Base-by-base conservation (phyloP, 2,113 vertebrate genomes). In the Mirounga angustirostris region DNA sequence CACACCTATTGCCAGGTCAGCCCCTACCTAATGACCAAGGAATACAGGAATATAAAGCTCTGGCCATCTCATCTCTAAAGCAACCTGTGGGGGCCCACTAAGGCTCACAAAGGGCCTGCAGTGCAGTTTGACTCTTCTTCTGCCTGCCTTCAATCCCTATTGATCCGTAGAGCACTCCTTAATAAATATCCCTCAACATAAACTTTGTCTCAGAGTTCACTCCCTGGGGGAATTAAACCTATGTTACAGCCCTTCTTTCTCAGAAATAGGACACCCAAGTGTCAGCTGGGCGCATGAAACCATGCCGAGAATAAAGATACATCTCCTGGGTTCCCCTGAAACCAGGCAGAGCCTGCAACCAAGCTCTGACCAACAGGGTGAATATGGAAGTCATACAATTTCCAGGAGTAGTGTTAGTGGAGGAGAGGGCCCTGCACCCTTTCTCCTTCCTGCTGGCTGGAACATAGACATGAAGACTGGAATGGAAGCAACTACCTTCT, bases 211-310 rank as follows among this genome's bases (percentile, higher is more conserved):
- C n/a, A 26, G 43, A 52, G 67, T 56, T 33, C 65, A 36, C 59
- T 81, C 89, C 61, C 85, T 97, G 81, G 78, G 71, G 74, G n/a
- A 87, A 94, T 52, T 89, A 71, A 93, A 80, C 21, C 71, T 73
- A 87, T 6, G 12, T 59, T 22, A 85, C 11, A 79, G 13, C 63
- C 71, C 56, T 81, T 86, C 65, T 52, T 85, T 76, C n/a, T 92
- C 79, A 79, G 74, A 92, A 92, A 88, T 26, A 78, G 59, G 88
- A 50, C 50, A 63, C 84, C 24, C 30, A 82, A 87, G 90, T 56
- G 50, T 82, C 21, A 94, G 28, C 14, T 46, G 50, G 73, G n/a
- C 4, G n/a, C 6, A 18, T 19, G 67, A 86, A 74, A 79, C 87
- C 90, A 79, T 83, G 56, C 61, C 76, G 94, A 54, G 52, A 86